Evolutionary conservation across 1,140 invertebrate genomes (phyloP), one percentile per base, ranked within the genome.

Genomic region (Listronotus oregonensis): DNA sequence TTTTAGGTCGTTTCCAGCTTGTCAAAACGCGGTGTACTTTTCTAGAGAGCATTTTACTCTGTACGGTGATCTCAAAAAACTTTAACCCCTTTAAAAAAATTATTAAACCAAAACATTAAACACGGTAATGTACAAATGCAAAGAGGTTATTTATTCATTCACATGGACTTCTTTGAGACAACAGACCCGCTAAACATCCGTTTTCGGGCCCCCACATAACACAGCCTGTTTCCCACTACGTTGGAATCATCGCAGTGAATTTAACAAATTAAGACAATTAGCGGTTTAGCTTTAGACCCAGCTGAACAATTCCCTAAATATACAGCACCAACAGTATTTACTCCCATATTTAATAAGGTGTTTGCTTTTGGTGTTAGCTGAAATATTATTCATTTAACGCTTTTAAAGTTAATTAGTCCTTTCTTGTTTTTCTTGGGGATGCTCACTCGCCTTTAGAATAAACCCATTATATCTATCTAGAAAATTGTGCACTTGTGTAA

Each of bases 191-290:
- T 44, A 60, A 60, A 60, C 57, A 60, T 43, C 57, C 57, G 47
- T 49, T 60, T 60, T 49, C 27, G 17, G 21, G 44, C 43, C 57
- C 57, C 49, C 57, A 60, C 57, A 60, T 60, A 60, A 60, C 47
- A 60, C 57, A 60, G 57, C n/a, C 46, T 37, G 44, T 60, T 39
- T 60, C 46, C 14, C 6, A 34, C 46, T 34, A 40, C 55, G 40
- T 58, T 40, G 40, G 34, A 50, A 60, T 31, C 46, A 34, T 43
- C 12, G 44, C 21, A 44, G 59, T 61, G 49, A 61, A 51, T 61
- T 61, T 51, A 51, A 64, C 62, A 56, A 64, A 64, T 64, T 64
- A 64, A 64, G 54, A 57, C 62, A 64, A 64, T 64, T 64, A 64
- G 62, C 54, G 62, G 62, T 64, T 27, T n/a, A 39, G 54, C 62